Evolutionary conservation across 2,113 vertebrate genomes (phyloP), one percentile per base, ranked within the genome.

Genomic region (Setophaga kirtlandii): DNA sequence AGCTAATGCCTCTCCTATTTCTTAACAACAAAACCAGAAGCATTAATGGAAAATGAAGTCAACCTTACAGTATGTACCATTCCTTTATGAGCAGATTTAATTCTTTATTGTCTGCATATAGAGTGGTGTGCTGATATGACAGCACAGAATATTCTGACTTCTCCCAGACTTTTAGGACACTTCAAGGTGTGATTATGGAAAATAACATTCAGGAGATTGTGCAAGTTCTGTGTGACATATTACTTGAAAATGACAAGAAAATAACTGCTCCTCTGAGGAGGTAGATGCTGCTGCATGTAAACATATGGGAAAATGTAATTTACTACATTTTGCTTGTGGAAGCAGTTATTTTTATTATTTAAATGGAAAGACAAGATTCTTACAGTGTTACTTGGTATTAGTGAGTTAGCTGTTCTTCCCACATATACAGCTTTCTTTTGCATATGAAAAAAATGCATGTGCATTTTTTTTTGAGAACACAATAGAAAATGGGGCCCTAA

Each of bases 161-260:
- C 62, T 77, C 9, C 16, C 35, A 87, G 87, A 71, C 75, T 96
- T 94, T 68, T 79, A 96, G 91, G 83, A 46, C 58, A 65, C 53
- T 93, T 96, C 46, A 83, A 91, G 62, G 74, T 91, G 55, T 87
- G 69, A 87, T 87, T 93, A 89, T 79, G 37, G 89, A 86, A 96
- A 93, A 74, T 49, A 78, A 25, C 68, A 62, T 88, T 95, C 50
- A 91, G 47, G 73, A 85, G 46, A 85, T 24, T 58, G 79, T 87
- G 52, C 58, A 63, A 95, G 87, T 79, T 91, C 37, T 55, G 31
- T 89, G 27, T 83, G 50, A 69, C 67, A 75, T 70, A 50, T 91
- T 89, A 30, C 47, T 68, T 59, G 33, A 93, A 91, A 90, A 92
- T 87, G 68, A 93, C 89, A 96, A 91, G 86, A 87, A 96, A 94